Percentiles rank a stretch among this genome's conserved stretches.
phyloP scores from a whole-genome alignment of 2,797 vertebrate genomes.

The Spea hammondii region DNA sequence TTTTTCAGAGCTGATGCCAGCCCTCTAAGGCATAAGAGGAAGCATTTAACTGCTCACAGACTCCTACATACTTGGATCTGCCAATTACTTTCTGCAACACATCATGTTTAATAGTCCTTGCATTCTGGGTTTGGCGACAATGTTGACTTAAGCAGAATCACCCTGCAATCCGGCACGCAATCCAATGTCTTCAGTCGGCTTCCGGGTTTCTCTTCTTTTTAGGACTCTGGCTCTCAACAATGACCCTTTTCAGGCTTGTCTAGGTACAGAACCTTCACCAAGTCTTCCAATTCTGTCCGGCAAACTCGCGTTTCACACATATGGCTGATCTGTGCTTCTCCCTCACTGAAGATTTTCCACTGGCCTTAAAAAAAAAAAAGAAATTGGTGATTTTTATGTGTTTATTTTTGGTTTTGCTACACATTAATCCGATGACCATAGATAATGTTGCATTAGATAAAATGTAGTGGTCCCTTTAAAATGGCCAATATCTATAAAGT shows the following conservation, averaged over 20 bases:
- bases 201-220: conserved; percentile 59
- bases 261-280: conserved; percentile 77
- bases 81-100: conserved; percentile 68
- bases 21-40: conserved; percentile 61
- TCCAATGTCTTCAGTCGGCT: conserved; percentile 63
- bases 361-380: conserved; percentile 68
- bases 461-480: too few species aligned
- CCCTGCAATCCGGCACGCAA: conserved; percentile 74
- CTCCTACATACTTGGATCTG: conserved; percentile 67
- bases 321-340: conserved; percentile 76
- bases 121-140: conserved; percentile 64
- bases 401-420: neutral
- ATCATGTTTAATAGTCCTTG: conserved; percentile 66
- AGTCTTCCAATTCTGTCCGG: conserved; percentile 77
- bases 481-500: too few species aligned
- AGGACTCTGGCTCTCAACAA: conserved; percentile 68
- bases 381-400: conserved; percentile 36
- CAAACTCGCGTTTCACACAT: conserved; percentile 74
- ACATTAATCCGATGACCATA: too few species aligned
- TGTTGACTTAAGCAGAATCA: conserved; percentile 71
- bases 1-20: conserved; percentile 56
- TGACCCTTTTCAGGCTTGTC: conserved; percentile 75
- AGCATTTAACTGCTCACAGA: conserved; percentile 65
- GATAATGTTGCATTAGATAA: too few species aligned
- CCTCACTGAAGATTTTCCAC: conserved; percentile 80